Percentiles rank a stretch among this genome's conserved stretches.
Evolutionary conservation across 64 coral and sea anemone species (phyloP).

Genomic region (Pocillopora damicornis): DNA sequence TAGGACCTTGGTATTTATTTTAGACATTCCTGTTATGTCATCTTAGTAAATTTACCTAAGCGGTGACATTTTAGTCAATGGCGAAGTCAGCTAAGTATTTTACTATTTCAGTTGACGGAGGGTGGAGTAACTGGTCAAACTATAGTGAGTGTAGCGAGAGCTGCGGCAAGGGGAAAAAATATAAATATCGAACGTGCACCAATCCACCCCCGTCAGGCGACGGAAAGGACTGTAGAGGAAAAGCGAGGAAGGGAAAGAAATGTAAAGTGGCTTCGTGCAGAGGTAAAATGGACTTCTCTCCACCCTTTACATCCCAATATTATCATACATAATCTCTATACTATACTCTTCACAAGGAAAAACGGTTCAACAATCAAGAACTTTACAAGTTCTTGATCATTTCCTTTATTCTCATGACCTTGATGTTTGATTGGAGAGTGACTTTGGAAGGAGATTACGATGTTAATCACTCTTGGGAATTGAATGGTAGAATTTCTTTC

Average conservation of each 20-base stretch:
- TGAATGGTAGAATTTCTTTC: too few species aligned
- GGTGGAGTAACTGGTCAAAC: background rate
- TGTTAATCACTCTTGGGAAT: too few species aligned
- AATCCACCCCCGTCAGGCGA: constrained; percentile 5
- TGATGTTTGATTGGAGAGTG: too few species aligned
- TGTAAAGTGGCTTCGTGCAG: background rate
- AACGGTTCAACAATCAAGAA: too few species aligned
- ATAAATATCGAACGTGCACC: constrained; percentile 1
- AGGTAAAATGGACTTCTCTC: background rate
- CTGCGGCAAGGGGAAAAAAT: constrained; percentile 1
- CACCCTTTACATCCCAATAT: too few species aligned
- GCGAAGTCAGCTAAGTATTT: background rate
- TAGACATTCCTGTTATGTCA: too few species aligned
- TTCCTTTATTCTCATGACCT: too few species aligned
- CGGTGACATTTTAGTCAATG: background rate
- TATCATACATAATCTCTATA: too few species aligned
- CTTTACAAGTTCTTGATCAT: too few species aligned
- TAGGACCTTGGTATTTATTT: too few species aligned
- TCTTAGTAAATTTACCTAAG: background rate
- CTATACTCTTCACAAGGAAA: too few species aligned
- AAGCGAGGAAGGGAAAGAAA: background rate
- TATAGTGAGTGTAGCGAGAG: background rate
- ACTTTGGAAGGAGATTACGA: too few species aligned
- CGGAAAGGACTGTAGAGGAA: constrained; percentile 18
- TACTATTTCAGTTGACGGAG: constrained; percentile 21